Conservation (phyloP, 2,888 invertebrate genomes). For the Phaonia tiefii region DNA sequence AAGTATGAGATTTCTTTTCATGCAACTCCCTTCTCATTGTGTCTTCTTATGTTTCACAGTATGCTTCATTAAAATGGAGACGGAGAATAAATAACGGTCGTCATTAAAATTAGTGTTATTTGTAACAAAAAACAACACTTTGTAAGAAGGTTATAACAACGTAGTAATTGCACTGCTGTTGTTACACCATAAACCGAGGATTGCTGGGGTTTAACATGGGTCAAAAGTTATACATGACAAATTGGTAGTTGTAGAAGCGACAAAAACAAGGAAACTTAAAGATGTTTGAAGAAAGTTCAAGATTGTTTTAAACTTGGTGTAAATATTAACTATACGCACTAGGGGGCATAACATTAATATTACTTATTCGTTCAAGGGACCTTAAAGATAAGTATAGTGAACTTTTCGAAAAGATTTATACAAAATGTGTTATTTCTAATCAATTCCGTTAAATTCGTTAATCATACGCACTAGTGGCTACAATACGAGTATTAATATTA, state of each 20-base stretch:
- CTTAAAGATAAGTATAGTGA: too few species aligned
- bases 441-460: too few species aligned
- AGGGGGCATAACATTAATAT: too few species aligned
- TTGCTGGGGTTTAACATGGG: neutral
- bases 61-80: conserved; percentile 3
- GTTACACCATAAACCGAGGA: neutral
- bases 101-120: conserved; percentile 29
- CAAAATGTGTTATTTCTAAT: too few species aligned
- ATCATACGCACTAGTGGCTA: too few species aligned
- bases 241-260: neutral
- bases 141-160: neutral
- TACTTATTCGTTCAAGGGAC: neutral
- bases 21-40: neutral
- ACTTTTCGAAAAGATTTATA: too few species aligned
- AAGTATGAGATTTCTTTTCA: neutral
- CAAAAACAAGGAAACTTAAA: too few species aligned
- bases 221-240: neutral
- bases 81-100: conserved; percentile 2
- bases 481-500: too few species aligned
- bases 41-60: conserved; percentile 9
- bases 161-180: neutral
- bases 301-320: too few species aligned
- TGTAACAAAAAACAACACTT: conserved; percentile 5
- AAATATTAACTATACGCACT: too few species aligned
- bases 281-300: too few species aligned